Evolutionary conservation across 2,113 vertebrate genomes (phyloP), one percentile per base, ranked within the genome.

Genomic region (Myiopsitta monachus): DNA sequence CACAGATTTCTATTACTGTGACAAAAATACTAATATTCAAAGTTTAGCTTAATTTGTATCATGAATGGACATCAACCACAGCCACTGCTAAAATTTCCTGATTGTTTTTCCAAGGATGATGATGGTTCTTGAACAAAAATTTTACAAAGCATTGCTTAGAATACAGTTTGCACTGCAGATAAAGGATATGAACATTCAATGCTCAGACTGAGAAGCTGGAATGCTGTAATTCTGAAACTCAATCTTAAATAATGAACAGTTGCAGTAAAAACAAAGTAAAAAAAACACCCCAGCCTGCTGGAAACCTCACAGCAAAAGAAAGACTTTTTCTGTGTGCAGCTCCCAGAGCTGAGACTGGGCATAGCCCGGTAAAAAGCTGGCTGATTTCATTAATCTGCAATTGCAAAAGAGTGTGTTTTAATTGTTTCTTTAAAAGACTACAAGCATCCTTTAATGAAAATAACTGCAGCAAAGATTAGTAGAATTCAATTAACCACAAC

Each of bases 401-500:
- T 51, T 62, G 17, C 15, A 47, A 87, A 92, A 83, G 17, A 30
- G 81, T 9, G 22, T 54, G 51, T 59, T 89, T 83, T 67, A 96
- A 89, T 96, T 46, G 30, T 38, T 88, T 49, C 38, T 92, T 94
- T 92, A 90, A 82, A 63, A 84, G 57, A 16, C 59, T 79, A 43
- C 31, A 77, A 90, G 44, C 44, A 57, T 11, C 19, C 70, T 85
- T 94, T 95, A 84, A 78, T 75, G 69, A 70, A 82, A 90, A 31
- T 33, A 52, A 36, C 43, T 54, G 28, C 13, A 67, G n/a, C 52
- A 57, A 90, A 66, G 47, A 92, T 85, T 90, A 90, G 49, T 68
- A 83, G 69, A 94, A 94, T 96, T 93, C 79, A 95, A 39, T 91
- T 96, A 92, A 38, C 31, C 30, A 54, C n/a, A 39, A 88, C 27